phyloP scores from a whole-genome alignment of 2,888 invertebrate genomes.

The Acrobasis suavella region DNA sequence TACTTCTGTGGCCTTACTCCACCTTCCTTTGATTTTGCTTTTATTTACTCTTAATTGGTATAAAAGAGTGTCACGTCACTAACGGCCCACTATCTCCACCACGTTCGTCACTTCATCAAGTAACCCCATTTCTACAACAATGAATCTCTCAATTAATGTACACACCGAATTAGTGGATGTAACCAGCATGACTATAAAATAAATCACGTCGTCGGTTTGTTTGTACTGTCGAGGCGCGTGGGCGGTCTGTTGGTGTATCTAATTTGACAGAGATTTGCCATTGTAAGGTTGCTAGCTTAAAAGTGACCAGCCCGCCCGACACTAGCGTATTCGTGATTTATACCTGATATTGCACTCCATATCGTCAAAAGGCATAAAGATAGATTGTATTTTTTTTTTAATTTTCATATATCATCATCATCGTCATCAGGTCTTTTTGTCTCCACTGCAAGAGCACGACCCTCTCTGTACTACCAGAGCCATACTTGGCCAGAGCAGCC shows the following conservation, averaged over 20 bases:
- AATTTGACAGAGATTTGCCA: conserved; percentile 25
- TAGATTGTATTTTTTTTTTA: neutral
- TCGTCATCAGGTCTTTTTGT: too few species aligned
- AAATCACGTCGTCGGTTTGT: conserved; percentile 44
- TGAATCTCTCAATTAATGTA: conserved; percentile 21
- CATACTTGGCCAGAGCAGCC: too few species aligned
- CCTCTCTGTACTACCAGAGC: too few species aligned
- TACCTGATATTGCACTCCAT: neutral
- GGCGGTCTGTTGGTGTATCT: conserved; percentile 39
- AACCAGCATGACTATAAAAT: conserved; percentile 28
- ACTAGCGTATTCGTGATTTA: neutral
- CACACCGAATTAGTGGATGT: conserved; percentile 17
- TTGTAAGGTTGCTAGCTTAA: neutral
- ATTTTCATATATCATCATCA: too few species aligned
- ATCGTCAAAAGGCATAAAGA: neutral
- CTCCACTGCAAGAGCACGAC: too few species aligned
- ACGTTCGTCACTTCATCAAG: conserved; percentile 28
- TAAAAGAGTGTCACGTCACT: neutral
- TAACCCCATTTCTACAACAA: conserved; percentile 24
- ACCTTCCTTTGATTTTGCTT: too few species aligned
- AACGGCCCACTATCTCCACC: conserved; percentile 1
- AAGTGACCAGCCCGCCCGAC: neutral
- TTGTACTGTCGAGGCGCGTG: conserved; percentile 46
- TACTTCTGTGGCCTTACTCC: too few species aligned
- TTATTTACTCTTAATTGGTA: neutral